These are phyloP conservation scores for Lydus trimaculatus DNA, from an alignment of 2,888 invertebrate genomes.

Conservation along the genomic window DNA sequence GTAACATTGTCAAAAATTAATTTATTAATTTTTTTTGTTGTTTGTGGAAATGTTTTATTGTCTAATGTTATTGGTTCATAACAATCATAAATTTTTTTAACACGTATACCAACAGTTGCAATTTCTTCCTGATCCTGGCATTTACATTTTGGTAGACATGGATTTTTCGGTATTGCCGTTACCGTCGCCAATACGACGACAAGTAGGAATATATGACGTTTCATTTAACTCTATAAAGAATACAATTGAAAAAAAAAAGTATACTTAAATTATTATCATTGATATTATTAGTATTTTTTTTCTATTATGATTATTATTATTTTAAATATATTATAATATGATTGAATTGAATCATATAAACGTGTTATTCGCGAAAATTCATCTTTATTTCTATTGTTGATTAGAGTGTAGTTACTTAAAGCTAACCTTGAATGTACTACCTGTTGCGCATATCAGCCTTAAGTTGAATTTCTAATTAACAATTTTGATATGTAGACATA, in stretches of 20 bases:
- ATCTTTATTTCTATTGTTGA: background rate
- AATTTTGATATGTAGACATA: background rate
- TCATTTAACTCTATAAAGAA: slow-evolving; percentile 21
- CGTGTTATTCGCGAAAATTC: slow-evolving; percentile 14
- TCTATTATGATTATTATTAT: no score
- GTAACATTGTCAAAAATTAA: slow-evolving; percentile 55
- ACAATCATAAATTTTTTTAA: slow-evolving; percentile 41
- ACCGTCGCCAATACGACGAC: slow-evolving; percentile 38
- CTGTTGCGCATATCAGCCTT: slow-evolving; percentile 40
- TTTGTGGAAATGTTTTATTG: slow-evolving; percentile 36
- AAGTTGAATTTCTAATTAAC: slow-evolving; percentile 16
- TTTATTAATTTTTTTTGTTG: slow-evolving; percentile 37
- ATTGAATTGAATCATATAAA: slow-evolving; percentile 15
- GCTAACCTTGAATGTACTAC: slow-evolving; percentile 38
- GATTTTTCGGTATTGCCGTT: slow-evolving; percentile 33
- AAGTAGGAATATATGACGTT: slow-evolving; percentile 23
- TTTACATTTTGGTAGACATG: slow-evolving; percentile 42
- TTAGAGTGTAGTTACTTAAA: slow-evolving; percentile 10
- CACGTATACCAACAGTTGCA: slow-evolving; percentile 16
- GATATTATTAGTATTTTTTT: background rate
- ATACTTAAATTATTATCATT: background rate
- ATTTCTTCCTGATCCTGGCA: slow-evolving; percentile 39
- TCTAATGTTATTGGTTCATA: slow-evolving; percentile 42
- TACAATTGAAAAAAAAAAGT: background rate
- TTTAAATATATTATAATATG: background rate